Percentiles rank a stretch among this genome's conserved stretches.
Evolutionary conservation across 2,797 vertebrate species (phyloP).

Genomic region (Parambassis ranga): DNA sequence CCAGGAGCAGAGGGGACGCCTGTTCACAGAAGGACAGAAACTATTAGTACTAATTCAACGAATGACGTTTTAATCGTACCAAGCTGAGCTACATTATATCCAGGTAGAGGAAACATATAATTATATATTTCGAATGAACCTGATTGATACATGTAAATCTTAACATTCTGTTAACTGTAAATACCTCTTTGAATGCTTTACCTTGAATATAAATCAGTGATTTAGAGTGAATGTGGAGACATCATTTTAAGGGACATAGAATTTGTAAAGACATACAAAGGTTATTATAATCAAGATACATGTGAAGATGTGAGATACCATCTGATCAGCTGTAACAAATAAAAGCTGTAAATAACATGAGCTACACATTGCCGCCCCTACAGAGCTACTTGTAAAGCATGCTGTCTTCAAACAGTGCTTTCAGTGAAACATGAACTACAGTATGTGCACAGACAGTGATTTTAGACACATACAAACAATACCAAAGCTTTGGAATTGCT

Average conservation of each 20-base stretch:
- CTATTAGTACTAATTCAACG: not conserved
- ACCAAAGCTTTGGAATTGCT: not conserved
- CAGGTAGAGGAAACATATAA: too few species aligned
- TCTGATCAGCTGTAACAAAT: not conserved
- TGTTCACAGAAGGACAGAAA: slow-evolving; percentile 36
- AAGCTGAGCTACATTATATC: too few species aligned
- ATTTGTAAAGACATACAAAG: not conserved
- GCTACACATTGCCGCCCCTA: not conserved
- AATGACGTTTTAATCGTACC: too few species aligned
- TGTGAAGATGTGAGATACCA: too few species aligned
- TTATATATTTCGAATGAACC: too few species aligned
- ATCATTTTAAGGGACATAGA: not conserved
- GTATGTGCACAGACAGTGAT: not conserved
- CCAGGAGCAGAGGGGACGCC: slow-evolving; percentile 90
- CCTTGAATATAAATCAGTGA: not conserved
- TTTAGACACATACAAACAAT: not conserved
- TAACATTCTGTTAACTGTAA: not conserved
- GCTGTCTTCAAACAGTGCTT: not conserved
- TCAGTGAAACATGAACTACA: not conserved
- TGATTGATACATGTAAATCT: too few species aligned
- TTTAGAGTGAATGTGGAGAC: not conserved
- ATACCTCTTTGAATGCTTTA: not conserved
- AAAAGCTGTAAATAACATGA: not conserved
- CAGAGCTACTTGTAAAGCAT: not conserved
- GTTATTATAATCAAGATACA: not conserved